These are phyloP conservation scores for Gisinianus flammeolus DNA, from an alignment of 2,888 invertebrate species.

Conservation along the genomic window DNA sequence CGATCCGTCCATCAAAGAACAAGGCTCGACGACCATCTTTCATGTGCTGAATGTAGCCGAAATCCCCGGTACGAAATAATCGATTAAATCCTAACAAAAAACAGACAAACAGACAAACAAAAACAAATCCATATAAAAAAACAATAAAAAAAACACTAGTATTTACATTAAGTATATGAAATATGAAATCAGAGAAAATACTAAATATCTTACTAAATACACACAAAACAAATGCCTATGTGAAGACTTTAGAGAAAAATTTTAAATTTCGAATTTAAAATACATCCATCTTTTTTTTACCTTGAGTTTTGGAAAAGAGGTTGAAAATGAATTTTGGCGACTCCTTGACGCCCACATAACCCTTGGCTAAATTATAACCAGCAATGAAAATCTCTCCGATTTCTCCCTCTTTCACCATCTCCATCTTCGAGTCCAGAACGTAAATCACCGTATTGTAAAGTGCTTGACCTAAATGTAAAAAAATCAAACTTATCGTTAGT, in stretches of 20 bases:
- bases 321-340: slow-evolving; percentile 58
- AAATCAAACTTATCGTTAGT: neutral
- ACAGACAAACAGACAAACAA: neutral
- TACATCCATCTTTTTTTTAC: no score
- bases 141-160: neutral
- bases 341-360: slow-evolving; percentile 55
- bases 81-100: slow-evolving; percentile 37
- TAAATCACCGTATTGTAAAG: slow-evolving; percentile 82
- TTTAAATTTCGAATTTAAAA: neutral
- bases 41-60: slow-evolving; percentile 47
- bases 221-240: neutral
- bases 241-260: neutral
- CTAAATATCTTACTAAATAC: neutral
- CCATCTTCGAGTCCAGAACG: slow-evolving; percentile 73
- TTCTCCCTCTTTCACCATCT: slow-evolving; percentile 70
- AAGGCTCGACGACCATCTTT: slow-evolving; percentile 41
- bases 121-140: neutral
- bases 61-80: slow-evolving; percentile 55
- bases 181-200: neutral
- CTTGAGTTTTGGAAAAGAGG: slow-evolving; percentile 40
- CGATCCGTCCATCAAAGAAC: slow-evolving; percentile 47
- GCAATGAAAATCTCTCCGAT: slow-evolving; percentile 57
- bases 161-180: neutral
- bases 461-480: slow-evolving; percentile 68
- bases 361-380: slow-evolving; percentile 55